These are phyloP conservation scores for Bombyx mori DNA, from an alignment of 1,140 invertebrate species.

Conservation along the genomic window ASM3026992v2 NC_085116.1:10579001-10579500, in stretches of 20 bases:
- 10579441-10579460: background rate
- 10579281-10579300: constrained; percentile 40
- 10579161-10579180: constrained; percentile 61
- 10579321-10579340: too few species aligned
- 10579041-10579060: too few species aligned
- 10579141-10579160: constrained; percentile 45
- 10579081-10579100: background rate
- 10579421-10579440: background rate
- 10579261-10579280: constrained; percentile 68
- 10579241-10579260: constrained; percentile 43
- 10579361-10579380: background rate
- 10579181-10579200: constrained; percentile 63
- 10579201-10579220: constrained; percentile 47
- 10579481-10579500: constrained; percentile 8
- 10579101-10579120: constrained; percentile 31
- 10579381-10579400: background rate
- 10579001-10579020: too few species aligned
- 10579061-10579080: too few species aligned
- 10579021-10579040: too few species aligned
- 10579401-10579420: too few species aligned
- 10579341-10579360: too few species aligned
- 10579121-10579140: constrained; percentile 27
- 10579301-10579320: constrained; percentile 18
- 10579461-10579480: background rate
- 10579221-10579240: constrained; percentile 34